A percentile compares a stretch with the other conserved stretches of the same genome.
These are phyloP conservation scores for Osmerus eperlanus DNA, from an alignment of 2,113 vertebrate genomes.

Conservation along the genomic window DNA sequence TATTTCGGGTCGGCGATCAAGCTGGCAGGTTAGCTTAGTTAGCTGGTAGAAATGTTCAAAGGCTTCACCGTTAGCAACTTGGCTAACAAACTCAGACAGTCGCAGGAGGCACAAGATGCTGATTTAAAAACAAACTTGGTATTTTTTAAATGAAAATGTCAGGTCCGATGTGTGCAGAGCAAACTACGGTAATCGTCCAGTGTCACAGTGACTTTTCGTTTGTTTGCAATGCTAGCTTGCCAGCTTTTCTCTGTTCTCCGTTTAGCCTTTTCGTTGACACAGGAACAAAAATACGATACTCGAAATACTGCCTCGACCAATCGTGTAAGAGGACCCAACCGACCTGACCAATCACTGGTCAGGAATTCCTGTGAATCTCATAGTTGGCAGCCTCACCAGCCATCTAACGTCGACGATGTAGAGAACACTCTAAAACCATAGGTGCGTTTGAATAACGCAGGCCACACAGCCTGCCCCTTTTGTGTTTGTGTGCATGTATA, in stretches of 20 bases:
- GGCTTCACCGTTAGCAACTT: not conserved
- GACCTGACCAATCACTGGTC: constrained; percentile 46
- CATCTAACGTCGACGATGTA: constrained; percentile 30
- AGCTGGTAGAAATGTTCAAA: constrained; percentile 2
- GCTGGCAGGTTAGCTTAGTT: constrained; percentile 10
- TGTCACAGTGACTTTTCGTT: too few relatives aligned
- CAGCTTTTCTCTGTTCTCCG: constrained; percentile 34
- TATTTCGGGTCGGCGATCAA: too few relatives aligned
- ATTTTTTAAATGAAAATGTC: too few relatives aligned
- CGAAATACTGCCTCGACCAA: constrained; percentile 56
- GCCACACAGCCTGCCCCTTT: constrained; percentile 3
- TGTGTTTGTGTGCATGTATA: not conserved
- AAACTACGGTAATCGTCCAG: too few relatives aligned
- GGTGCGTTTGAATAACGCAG: constrained; percentile 73
- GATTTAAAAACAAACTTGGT: too few relatives aligned
- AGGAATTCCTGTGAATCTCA: not conserved
- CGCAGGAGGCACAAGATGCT: too few relatives aligned
- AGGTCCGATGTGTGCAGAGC: too few relatives aligned
- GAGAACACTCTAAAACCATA: constrained; percentile 46
- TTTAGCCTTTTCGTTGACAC: constrained; percentile 70
- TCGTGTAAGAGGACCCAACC: constrained; percentile 20
- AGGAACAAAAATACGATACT: constrained; percentile 77
- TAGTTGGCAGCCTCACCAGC: constrained; percentile 9
- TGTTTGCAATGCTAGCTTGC: not conserved
- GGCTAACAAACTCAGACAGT: too few relatives aligned